These are phyloP conservation scores for Parnassius mnemosyne DNA, from an alignment of 2,888 invertebrate species.

Conservation along the genomic window DNA sequence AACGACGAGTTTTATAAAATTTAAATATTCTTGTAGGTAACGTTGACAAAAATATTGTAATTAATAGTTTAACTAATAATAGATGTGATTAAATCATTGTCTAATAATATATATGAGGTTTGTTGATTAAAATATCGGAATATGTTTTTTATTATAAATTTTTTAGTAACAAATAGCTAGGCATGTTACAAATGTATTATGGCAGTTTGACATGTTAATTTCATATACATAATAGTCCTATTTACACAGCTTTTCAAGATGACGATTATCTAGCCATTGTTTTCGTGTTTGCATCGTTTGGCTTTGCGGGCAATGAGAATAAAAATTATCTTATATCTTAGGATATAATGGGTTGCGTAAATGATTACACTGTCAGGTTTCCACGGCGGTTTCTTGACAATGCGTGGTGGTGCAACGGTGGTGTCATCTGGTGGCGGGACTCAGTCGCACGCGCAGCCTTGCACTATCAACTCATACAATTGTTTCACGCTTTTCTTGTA, in stretches of 20 bases:
- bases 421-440: conserved; percentile 46
- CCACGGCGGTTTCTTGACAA: conserved; percentile 72
- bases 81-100: too few species aligned
- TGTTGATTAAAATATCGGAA: too few species aligned
- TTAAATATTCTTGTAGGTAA: too few species aligned
- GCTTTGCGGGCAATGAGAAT: conserved; percentile 51
- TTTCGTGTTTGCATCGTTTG: conserved; percentile 29
- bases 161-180: too few species aligned
- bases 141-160: too few species aligned
- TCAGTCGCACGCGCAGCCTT: conserved; percentile 68
- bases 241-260: conserved; percentile 14
- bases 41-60: too few species aligned
- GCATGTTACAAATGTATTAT: too few species aligned
- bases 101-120: too few species aligned
- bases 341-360: conserved; percentile 73
- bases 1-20: conserved; percentile 1
- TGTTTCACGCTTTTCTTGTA: conserved; percentile 43
- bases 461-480: conserved; percentile 60
- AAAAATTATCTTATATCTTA: conserved; percentile 66
- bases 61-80: too few species aligned
- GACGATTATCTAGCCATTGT: conserved; percentile 28
- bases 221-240: conserved; percentile 12
- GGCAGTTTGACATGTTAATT: conserved; percentile 4
- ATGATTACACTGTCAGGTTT: conserved; percentile 58
- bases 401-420: conserved; percentile 73